These are phyloP conservation scores for Setophaga petechia DNA, from an alignment of 2,113 vertebrate species.

Conservation along the genomic window DNA sequence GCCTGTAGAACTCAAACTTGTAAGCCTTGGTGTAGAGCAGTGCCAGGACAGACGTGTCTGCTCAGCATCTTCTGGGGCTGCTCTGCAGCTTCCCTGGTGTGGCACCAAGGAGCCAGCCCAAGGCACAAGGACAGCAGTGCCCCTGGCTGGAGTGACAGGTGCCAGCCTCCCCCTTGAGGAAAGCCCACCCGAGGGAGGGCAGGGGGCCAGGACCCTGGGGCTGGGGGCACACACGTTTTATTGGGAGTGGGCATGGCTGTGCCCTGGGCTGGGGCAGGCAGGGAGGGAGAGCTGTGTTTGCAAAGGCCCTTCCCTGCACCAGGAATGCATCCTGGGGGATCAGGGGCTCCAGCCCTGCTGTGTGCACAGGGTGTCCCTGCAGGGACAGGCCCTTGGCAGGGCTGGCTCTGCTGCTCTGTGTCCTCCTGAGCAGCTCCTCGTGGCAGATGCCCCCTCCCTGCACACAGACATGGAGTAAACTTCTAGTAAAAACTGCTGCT, in stretches of 20 bases:
- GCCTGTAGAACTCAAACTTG: neutral
- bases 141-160: neutral
- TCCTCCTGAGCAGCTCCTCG: neutral
- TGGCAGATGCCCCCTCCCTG: neutral
- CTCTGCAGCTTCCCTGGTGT: neutral
- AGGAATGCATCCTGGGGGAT: fast-evolving
- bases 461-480: neutral
- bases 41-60: neutral
- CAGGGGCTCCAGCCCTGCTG: neutral
- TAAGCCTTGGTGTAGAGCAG: neutral
- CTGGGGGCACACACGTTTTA: fast-evolving
- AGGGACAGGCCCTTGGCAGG: neutral
- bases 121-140: neutral
- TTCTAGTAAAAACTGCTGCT: neutral
- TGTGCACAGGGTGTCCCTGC: fast-evolving
- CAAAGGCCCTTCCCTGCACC: neutral
- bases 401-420: neutral
- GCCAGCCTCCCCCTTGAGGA: neutral
- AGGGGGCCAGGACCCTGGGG: neutral
- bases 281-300: neutral
- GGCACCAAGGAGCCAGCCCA: neutral
- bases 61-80: neutral
- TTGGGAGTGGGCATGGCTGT: neutral
- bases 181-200: neutral
- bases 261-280: fast-evolving